phyloP scores from a whole-genome alignment of 1,140 invertebrate genomes.

The Formica exsecta region DNA sequence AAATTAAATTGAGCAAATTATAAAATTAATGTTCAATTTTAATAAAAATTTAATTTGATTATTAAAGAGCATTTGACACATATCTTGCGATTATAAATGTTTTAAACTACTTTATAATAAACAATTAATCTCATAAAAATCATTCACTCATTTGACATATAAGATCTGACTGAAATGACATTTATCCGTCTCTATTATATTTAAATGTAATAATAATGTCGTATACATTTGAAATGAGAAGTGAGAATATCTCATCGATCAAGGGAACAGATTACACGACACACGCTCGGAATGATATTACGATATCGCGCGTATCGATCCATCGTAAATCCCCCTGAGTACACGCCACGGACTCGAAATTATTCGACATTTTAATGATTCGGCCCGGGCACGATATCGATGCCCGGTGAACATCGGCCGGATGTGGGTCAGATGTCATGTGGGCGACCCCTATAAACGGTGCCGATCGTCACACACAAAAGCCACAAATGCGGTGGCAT shows the following conservation, averaged over 20 bases:
- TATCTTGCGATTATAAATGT: no score
- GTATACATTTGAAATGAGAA: background rate
- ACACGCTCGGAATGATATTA: conserved; percentile 31
- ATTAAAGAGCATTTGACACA: no score
- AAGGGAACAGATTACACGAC: background rate
- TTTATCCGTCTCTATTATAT: background rate
- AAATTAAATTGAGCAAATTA: no score
- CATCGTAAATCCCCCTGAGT: conserved; percentile 31
- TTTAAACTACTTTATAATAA: no score
- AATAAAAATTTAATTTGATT: no score
- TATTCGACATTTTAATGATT: conserved; percentile 49
- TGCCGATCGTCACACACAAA: conserved; percentile 43
- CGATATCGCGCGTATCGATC: conserved; percentile 55
- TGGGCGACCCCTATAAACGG: conserved; percentile 74
- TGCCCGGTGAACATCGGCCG: conserved; percentile 69
- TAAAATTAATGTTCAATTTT: no score
- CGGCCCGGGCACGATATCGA: conserved; percentile 63
- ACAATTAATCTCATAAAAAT: background rate
- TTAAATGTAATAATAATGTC: background rate
- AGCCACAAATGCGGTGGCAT: conserved; percentile 50
- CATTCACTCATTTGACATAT: background rate
- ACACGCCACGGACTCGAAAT: background rate
- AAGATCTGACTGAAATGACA: background rate
- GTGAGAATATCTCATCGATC: conserved; percentile 18
- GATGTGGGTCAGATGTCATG: conserved; percentile 82